These are phyloP conservation scores for Lordiphosa collinella DNA, from an alignment of 1,140 invertebrate species.

Conservation along the genomic window DNA sequence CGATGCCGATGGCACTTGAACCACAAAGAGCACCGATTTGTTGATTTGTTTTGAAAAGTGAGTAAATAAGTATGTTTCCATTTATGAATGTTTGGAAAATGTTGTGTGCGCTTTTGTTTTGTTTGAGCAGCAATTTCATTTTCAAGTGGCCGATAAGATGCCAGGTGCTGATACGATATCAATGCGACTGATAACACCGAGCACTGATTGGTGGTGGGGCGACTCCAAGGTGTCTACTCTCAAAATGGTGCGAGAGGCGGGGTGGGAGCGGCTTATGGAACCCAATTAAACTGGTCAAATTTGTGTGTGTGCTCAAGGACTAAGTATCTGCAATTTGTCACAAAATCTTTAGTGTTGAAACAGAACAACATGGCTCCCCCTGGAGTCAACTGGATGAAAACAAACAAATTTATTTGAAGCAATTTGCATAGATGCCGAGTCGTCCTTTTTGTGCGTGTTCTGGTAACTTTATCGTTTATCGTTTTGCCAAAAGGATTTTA, in stretches of 20 bases:
- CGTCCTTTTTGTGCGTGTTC: conserved; percentile 50
- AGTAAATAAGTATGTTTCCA: conserved; percentile 79
- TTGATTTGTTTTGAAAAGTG: conserved; percentile 78
- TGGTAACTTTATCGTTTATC: conserved; percentile 64
- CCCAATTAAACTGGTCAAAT: conserved; percentile 30
- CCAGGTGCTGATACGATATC: conserved; percentile 68
- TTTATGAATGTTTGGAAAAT: conserved; percentile 76
- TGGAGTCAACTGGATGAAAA: conserved; percentile 15
- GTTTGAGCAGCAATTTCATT: conserved; percentile 77
- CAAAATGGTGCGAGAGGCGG: conserved; percentile 27
- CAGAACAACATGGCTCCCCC: conserved; percentile 41
- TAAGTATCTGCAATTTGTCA: conserved; percentile 54
- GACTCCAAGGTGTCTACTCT: conserved; percentile 37
- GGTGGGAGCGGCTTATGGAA: background rate
- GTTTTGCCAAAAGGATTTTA: conserved; percentile 62
- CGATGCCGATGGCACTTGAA: conserved; percentile 57
- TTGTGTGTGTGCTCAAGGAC: conserved; percentile 17
- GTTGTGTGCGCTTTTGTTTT: conserved; percentile 51
- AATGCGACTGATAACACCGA: conserved; percentile 43
- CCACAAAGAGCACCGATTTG: conserved; percentile 77
- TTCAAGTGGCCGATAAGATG: conserved; percentile 76
- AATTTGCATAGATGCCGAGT: conserved; percentile 63
- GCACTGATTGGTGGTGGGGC: conserved; percentile 41
- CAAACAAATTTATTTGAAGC: conserved; percentile 76
- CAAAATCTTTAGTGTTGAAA: conserved; percentile 57